These are phyloP conservation scores for Galerucella pusilla DNA, from an alignment of 2,888 invertebrate species.

Conservation along the genomic window DNA sequence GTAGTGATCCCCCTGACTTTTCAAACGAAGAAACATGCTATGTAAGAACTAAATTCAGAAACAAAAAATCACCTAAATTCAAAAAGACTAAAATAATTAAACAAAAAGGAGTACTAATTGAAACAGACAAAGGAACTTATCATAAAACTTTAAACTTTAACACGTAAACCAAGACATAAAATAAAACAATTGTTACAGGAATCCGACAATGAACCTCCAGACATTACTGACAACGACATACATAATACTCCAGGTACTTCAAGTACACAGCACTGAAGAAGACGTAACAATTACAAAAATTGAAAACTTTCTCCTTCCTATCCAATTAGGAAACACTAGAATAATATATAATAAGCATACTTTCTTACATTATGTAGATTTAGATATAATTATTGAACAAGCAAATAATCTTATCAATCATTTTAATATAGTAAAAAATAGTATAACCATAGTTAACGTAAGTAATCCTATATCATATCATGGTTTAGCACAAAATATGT, in stretches of 20 bases:
- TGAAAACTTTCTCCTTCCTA: conserved; percentile 9
- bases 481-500: too few species aligned
- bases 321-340: conserved; percentile 12
- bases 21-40: neutral
- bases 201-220: neutral
- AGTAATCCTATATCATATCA: too few species aligned
- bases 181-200: neutral
- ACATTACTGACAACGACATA: neutral
- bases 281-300: conserved; percentile 15
- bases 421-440: neutral
- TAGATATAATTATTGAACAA: neutral
- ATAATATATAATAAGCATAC: conserved; percentile 24
- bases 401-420: neutral
- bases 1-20: neutral
- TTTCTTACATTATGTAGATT: neutral
- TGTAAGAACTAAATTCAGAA: neutral
- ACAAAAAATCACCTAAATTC: neutral
- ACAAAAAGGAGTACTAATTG: neutral
- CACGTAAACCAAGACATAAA: neutral
- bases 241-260: too few species aligned
- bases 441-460: neutral
- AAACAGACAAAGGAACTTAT: neutral
- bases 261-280: neutral
- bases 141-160: neutral
- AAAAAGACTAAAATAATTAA: neutral